Base-by-base conservation (phyloP, 2,797 vertebrate species). In the Tiaroga cobitis region DNA sequence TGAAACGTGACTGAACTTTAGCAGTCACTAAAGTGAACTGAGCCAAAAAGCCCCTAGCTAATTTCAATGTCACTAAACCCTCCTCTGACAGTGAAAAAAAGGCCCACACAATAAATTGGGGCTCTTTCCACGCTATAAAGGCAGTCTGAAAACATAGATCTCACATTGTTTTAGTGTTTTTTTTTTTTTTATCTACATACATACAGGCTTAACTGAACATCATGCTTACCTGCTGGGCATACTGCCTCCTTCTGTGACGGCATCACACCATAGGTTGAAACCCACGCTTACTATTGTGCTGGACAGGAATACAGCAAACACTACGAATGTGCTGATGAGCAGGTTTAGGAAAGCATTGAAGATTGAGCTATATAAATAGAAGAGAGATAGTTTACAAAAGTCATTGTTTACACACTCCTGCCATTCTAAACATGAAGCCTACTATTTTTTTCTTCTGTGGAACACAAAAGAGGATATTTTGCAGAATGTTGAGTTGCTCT, bases 261-360 rank as follows among this genome's bases (percentile, higher is more conserved):
- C 93, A 26, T 99, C 97, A 21, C 98, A 99, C 98, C 98, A 99
- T 95, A 98, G 95, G 93, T 97, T 97, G 93, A 99, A 99, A 69
- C 98, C 98, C 92, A 99, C 97, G 3, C 96, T 99, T 92, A 99
- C 95, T 10, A 99, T 97, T 87, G 97, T 99, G 94, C 98, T 97
- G 90, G 98, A 97, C 81, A 99, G 96, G 94, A 99, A 99, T 89
- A 97, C 96, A 11, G 95, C 95, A 91, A 98, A 97, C 88, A 99
- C 97, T 88, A 98, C 95, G 90, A 97, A 94, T 85, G 95, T 95
- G 88, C 97, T 98, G 94, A 97, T 96, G 92, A 99, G 94, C 91
- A 99, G 96, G 95, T 97, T 98, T 92, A 99, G 95, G 93, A 98
- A 98, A 82, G 98, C 96, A 0, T 96, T 96, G 93, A 99, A 98